Percentiles rank a stretch among this genome's conserved stretches.
Conservation (phyloP, 2,113 vertebrate species). For the Gopherus flavomarginatus region DNA sequence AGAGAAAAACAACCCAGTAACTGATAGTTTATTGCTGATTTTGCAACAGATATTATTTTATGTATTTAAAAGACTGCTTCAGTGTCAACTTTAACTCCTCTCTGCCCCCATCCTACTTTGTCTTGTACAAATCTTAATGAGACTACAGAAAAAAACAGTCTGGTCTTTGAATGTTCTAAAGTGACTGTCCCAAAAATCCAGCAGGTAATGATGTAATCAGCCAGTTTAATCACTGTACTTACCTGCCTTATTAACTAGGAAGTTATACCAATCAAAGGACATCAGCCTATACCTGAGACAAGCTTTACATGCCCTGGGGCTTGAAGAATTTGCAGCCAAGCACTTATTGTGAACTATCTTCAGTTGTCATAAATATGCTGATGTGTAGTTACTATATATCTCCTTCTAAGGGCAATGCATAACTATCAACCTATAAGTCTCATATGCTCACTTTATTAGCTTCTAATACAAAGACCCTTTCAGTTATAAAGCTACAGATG, state of each 20-base stretch:
- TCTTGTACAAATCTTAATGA: neutral
- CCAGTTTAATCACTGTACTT: neutral
- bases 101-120: neutral
- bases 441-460: neutral
- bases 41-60: neutral
- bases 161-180: neutral
- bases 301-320: neutral
- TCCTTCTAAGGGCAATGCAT: neutral
- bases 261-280: neutral
- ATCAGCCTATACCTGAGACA: neutral
- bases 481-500: neutral
- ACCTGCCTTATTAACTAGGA: neutral
- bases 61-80: neutral
- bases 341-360: neutral
- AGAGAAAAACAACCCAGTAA: neutral
- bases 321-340: neutral
- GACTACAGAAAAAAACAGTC: neutral
- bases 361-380: rapidly evolving
- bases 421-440: neutral
- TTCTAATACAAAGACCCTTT: neutral
- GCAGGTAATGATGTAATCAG: neutral
- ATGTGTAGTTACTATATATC: neutral
- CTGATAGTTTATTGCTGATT: neutral
- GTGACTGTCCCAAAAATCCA: rapidly evolving
- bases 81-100: neutral